Evolutionary conservation across 2,797 vertebrate genomes (phyloP).

Genomic region (Cryptoprocta ferox): DNA sequence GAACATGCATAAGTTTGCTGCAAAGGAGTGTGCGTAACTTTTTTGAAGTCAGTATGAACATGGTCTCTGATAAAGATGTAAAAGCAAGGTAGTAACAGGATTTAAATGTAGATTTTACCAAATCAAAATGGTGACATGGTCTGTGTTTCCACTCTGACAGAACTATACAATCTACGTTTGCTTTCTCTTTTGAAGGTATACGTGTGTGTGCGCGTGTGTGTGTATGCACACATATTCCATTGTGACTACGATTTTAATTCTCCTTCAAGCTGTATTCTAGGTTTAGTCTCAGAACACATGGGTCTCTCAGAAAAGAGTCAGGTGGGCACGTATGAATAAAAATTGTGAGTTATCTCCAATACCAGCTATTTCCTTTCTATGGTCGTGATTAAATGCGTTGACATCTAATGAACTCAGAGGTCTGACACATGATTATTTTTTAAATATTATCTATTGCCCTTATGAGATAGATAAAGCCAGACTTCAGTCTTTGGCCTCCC

Average conservation of each 20-base stretch:
- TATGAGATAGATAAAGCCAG: neutral
- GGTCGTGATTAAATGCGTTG: neutral
- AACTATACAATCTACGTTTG: neutral
- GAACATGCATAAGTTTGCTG: neutral
- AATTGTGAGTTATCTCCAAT: neutral
- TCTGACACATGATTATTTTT: neutral
- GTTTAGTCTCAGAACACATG: neutral
- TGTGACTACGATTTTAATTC: neutral
- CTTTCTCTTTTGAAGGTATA: neutral
- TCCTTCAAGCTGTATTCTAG: slow-evolving; percentile 10
- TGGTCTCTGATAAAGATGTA: neutral
- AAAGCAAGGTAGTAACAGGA: neutral
- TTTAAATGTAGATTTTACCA: neutral
- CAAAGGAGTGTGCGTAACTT: neutral
- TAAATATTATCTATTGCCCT: neutral
- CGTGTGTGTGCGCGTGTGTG: neutral
- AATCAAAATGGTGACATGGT: neutral
- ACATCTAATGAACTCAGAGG: neutral
- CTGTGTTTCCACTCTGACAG: neutral
- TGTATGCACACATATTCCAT: neutral
- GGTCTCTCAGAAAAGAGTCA: neutral
- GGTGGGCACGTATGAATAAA: neutral
- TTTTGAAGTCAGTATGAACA: neutral
- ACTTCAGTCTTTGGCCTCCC: neutral
- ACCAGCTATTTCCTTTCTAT: neutral